Percentiles rank a stretch among this genome's conserved stretches.
These are phyloP conservation scores for Elachura formosa DNA, from an alignment of 2,113 vertebrate species.

Conservation along the genomic window DNA sequence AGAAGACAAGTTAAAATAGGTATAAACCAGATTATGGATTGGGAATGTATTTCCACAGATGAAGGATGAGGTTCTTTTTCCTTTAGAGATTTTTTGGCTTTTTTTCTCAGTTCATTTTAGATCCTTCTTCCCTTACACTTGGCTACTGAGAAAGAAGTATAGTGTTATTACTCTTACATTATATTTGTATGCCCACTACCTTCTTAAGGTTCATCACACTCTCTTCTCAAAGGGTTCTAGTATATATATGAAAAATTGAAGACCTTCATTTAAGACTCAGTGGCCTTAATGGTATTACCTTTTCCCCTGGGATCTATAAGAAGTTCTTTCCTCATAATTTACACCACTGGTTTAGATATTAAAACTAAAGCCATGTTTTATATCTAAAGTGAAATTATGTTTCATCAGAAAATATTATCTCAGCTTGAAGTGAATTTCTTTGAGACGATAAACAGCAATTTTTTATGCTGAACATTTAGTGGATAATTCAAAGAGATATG, in stretches of 20 bases:
- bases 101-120: background rate
- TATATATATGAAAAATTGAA: background rate
- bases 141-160: background rate
- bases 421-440: background rate
- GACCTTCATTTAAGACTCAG: background rate
- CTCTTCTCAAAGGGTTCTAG: background rate
- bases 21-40: background rate
- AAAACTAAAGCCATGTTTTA: background rate
- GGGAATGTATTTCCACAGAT: background rate
- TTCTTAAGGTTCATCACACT: background rate
- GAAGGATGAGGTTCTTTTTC: background rate
- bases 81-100: background rate
- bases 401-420: background rate
- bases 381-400: background rate
- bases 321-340: background rate
- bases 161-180: background rate
- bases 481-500: background rate
- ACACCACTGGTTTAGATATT: background rate
- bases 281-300: background rate
- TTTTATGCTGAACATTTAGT: background rate
- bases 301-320: background rate
- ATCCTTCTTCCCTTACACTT: background rate
- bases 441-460: background rate
- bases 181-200: background rate
- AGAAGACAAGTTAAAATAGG: background rate